These are phyloP conservation scores for Pachyseris speciosa DNA, from an alignment of 64 coral and sea anemone genomes.

Conservation along the genomic window DNA sequence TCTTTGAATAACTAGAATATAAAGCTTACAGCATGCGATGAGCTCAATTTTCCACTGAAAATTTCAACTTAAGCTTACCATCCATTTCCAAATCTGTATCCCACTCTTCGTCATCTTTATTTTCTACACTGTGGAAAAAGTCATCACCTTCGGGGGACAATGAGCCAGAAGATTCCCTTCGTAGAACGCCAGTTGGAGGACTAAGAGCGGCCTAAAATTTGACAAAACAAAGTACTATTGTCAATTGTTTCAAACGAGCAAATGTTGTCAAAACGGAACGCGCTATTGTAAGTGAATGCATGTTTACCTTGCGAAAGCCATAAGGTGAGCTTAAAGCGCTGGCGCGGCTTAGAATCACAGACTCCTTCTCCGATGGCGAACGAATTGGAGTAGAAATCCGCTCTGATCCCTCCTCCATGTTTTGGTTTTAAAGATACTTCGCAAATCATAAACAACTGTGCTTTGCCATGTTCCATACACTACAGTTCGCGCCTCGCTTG, in stretches of 20 bases:
- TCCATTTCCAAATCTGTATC: slow-evolving; percentile 85
- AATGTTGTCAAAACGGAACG: not conserved
- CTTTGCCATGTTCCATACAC: not conserved
- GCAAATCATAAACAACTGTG: not conserved
- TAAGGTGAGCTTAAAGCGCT: slow-evolving; percentile 28
- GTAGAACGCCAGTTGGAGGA: slow-evolving; percentile 61
- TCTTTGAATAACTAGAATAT: not conserved
- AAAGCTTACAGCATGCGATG: not conserved
- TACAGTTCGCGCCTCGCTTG: slow-evolving; percentile 3
- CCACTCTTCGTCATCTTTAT: slow-evolving; percentile 68
- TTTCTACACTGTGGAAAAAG: slow-evolving; percentile 27
- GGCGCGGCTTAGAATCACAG: slow-evolving; percentile 37
- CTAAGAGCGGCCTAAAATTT: slow-evolving; percentile 42
- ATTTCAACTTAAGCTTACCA: slow-evolving; percentile 11
- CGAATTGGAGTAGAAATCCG: slow-evolving; percentile 76
- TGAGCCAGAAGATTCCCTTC: slow-evolving; percentile 55
- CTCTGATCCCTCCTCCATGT: slow-evolving; percentile 63
- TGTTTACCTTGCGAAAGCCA: slow-evolving; percentile 29
- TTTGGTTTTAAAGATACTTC: not conserved
- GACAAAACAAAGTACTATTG: not conserved
- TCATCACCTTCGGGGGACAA: slow-evolving; percentile 45
- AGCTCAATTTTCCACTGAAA: not conserved
- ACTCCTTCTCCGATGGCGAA: slow-evolving; percentile 66
- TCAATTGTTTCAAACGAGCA: not conserved
- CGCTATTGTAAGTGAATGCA: too few species aligned